Evolutionary conservation across 2,888 invertebrate genomes (phyloP), one percentile per base, ranked within the genome.

Genomic region (Sycophila texana): DNA sequence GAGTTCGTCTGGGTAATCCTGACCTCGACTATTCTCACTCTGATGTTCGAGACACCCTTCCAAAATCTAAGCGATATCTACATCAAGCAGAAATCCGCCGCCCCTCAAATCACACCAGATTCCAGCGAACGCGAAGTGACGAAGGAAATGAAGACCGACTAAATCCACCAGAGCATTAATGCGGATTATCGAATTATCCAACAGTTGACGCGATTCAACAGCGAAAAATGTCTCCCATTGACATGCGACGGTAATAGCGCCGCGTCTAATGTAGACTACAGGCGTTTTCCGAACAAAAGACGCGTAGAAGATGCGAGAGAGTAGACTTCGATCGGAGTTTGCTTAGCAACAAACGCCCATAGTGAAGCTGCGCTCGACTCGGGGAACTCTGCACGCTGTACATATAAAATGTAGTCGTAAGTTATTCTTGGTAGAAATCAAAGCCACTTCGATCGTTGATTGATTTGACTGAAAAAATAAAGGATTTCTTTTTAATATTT

Each of bases 21-120:
- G 14, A 91, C 92, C 5, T 94, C 95, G 0, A 89, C 92, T 22
- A 83, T 92, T 16, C 89, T 95, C 63, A 94, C 94, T 4, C 87
- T 95, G 30, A 88, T 94, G 4, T 92, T 95, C 83, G 95, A 95
- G 85, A 92, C 93, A 80, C 95, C 95, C 14, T 94, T 94, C 86
- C 94, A 94, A 89, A 94, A 94, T 86, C 90, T 95, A n/a, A 93
- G 93, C 86, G 92, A 92, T 85, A 86, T 92, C 77, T 85, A 93
- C 55, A 89, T 92, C 80, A 90, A 88, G 74, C 90, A 88, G 71
- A 65, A 68, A 63, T 20, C 49, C 1, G 39, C 10, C 39, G 10
- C 7, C 39, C 10, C 39, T 10, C 10, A 10, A 39, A 39, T 39
- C 1, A 0, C 65, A 10, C 10, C 47, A 22, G n/a, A 16, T 4